These are phyloP conservation scores for Campoletis raptor DNA, from an alignment of 2,888 invertebrate species.

Conservation along the genomic window DNA sequence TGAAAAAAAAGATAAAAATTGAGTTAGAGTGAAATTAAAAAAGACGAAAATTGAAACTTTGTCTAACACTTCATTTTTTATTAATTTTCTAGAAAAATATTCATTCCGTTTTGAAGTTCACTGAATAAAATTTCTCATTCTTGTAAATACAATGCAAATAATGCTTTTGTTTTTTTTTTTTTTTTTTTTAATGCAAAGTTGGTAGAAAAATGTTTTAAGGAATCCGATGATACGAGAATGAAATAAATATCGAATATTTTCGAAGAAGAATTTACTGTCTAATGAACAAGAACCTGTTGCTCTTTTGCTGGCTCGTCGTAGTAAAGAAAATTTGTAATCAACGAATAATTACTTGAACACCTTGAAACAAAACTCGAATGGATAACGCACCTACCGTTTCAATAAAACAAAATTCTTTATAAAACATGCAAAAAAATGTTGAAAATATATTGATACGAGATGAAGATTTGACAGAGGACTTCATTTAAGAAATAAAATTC, in stretches of 20 bases:
- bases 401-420: background rate
- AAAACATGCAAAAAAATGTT: background rate
- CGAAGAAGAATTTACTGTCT: background rate
- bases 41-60: background rate
- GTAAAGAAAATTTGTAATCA: slow-evolving; percentile 28
- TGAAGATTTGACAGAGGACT: background rate
- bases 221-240: background rate
- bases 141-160: background rate
- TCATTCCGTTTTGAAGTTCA: background rate
- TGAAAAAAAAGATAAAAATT: background rate
- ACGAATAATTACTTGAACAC: slow-evolving; percentile 49
- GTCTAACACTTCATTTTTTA: background rate
- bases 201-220: background rate
- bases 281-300: slow-evolving; percentile 32
- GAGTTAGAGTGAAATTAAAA: background rate
- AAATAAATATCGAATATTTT: background rate
- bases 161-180: background rate
- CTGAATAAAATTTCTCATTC: background rate
- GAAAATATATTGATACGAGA: background rate
- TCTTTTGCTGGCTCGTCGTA: background rate
- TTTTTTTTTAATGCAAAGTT: background rate
- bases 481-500: background rate
- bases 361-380: slow-evolving; percentile 37
- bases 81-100: background rate
- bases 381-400: background rate